Evolutionary conservation across 2,797 vertebrate species (phyloP), one percentile per base, ranked within the genome.

Genomic region (Galaxias olidus): DNA sequence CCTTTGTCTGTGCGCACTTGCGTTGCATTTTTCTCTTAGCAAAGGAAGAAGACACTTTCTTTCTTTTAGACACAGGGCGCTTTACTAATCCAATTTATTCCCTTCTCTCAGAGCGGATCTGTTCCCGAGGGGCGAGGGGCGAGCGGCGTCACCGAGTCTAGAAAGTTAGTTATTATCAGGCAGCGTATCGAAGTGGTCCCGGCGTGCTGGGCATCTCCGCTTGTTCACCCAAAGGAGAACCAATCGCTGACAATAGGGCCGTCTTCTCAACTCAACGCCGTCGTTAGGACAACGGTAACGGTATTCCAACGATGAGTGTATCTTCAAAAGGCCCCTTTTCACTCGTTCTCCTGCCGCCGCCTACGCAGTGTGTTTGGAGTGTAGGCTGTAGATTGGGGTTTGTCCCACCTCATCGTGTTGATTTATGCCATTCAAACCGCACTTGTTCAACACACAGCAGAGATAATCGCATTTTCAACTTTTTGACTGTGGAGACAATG

Each of bases 71-170:
- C 30, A 6, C 3, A 30, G 30, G 30, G 30, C 30, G 30, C 30
- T 30, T 30, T 19, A 43, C 57, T 19, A 19, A 8, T 55, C 20
- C 12, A 19, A 8, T 10, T 20, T 12, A 9, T 55, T 55, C 11
- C 13, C 10, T 5, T 10, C 6, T 11, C 7, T 55, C 18, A 8
- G 6, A 5, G 18, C 9, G 0, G 13, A 18, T 18, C 11, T 11
- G 11, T 11, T 47, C 46, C 9, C 45, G 9, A 2, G 13, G 45
- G 18, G 14, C 40, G 10, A 13, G n/a, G 72, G 82, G 82, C 79
- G 78, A 89, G 87, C 84, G 93, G 93, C 93, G 93, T 93, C 93
- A 91, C 82, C 79, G 82, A 91, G 92, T 94, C 93, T 94, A 88
- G 86, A 78, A 87, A 90, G 91, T 87, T 88, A 86, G 86, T 87